Evolutionary conservation across 2,888 invertebrate genomes (phyloP), one percentile per base, ranked within the genome.

Genomic region (Tryphoninae sp.): DNA sequence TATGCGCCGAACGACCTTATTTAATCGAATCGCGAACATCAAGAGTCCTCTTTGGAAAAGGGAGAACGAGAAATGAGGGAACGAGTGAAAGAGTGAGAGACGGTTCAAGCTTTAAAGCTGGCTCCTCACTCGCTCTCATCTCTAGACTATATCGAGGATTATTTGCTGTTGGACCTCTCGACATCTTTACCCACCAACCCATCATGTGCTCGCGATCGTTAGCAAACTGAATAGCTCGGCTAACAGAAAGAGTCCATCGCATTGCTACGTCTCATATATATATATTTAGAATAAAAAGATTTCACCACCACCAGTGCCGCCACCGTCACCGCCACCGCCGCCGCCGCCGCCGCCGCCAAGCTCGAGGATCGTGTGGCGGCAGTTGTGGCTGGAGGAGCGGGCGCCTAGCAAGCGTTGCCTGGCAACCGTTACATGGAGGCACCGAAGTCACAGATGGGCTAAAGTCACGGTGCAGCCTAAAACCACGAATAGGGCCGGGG

Each of bases 91-190:
- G 40, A 64, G 71, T 67, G 19, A 53, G 11, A 69, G 61, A 62
- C 74, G 68, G 45, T 62, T 69, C 71, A 33, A 68, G 67, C 76
- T 67, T 67, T 59, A 67, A 67, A 72, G 65, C 33, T 58, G 8
- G 42, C 26, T 67, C 55, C 64, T 65, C 22, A 40, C 40, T 62
- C 49, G 2, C 22, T 58, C 11, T 26, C 53, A 13, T 13, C 45
- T 11, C 33, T 51, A 59, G 11, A 51, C 61, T 61, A 40, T 51
- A 62, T 19, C 40, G 45, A 23, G 68, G 62, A 81, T 77, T 77
- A 81, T 81, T 81, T 73, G 72, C 80, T 49, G 55, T 81, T 77
- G 68, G 62, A 77, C 77, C 67, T 73, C 80, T 81, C 80, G 73
- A 81, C 73, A 73, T 81, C 81, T 73, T 77, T 73, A 67, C 73